Conservation (phyloP, 2,797 vertebrate genomes). For the Acanthornis magna region DNA sequence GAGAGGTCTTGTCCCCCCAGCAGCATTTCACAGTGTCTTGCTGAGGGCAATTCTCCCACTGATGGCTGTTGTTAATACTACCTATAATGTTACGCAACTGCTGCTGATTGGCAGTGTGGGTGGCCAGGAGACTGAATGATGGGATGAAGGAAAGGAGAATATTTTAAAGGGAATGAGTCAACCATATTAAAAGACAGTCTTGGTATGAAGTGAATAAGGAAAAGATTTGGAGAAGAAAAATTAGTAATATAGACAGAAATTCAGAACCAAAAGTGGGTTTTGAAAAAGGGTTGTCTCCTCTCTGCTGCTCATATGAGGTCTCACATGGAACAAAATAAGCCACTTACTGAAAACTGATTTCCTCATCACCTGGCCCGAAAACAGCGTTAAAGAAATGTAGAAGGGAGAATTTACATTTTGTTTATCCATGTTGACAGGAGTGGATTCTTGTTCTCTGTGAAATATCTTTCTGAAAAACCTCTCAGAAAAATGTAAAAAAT, state of each 20-base stretch:
- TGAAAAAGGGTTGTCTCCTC: background rate
- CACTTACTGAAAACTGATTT: background rate
- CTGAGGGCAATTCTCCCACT: background rate
- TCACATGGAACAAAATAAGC: background rate
- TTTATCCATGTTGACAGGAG: background rate
- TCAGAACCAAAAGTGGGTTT: background rate
- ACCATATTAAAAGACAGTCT: background rate
- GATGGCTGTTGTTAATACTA: background rate
- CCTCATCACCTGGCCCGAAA: background rate
- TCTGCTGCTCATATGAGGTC: background rate
- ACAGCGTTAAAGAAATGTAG: background rate
- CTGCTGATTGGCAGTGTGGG: background rate
- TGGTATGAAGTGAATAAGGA: background rate
- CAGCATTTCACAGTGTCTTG: fast-evolving
- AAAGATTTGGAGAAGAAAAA: background rate
- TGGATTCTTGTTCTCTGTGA: background rate
- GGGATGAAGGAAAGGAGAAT: background rate
- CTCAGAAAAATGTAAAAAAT: background rate
- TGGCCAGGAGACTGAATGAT: background rate
- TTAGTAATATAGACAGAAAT: background rate
- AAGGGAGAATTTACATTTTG: background rate
- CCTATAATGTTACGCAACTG: background rate
- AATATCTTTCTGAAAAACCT: background rate
- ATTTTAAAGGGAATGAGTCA: background rate
- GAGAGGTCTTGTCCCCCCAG: background rate